Conservation (phyloP, 2,888 invertebrate genomes). For the Linnaemya vulpina region DNA sequence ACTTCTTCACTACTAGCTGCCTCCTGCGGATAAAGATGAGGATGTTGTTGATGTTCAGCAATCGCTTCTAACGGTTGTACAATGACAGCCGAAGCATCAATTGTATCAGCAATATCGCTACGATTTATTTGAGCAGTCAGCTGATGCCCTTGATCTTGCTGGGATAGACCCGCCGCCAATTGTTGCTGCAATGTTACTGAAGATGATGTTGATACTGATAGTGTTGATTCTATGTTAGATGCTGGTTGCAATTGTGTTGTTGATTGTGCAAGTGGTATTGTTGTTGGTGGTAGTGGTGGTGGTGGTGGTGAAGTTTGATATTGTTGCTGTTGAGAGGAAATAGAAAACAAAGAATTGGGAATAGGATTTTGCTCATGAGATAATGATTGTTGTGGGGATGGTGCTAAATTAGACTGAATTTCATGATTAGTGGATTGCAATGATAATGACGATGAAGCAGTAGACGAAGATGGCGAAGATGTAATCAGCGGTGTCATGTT, state of each 20-base stretch:
- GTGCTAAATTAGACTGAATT: conserved; percentile 57
- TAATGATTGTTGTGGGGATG: conserved; percentile 69
- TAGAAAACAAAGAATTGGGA: conserved; percentile 72
- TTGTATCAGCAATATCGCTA: conserved; percentile 73
- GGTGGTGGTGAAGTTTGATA: conserved; percentile 62
- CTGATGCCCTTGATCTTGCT: conserved; percentile 63
- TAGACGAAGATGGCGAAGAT: conserved; percentile 56
- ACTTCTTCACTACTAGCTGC: conserved; percentile 44
- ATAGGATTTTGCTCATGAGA: conserved; percentile 71
- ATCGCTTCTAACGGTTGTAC: conserved; percentile 64
- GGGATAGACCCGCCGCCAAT: conserved; percentile 55
- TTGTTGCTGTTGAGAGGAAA: conserved; percentile 75
- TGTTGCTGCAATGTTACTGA: conserved; percentile 74
- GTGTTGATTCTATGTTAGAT: conserved; percentile 31
- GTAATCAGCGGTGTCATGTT: conserved; percentile 66
- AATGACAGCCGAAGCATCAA: conserved; percentile 74
- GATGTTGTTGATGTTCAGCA: conserved; percentile 55
- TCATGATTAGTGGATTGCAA: conserved; percentile 53
- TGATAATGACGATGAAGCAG: conserved; percentile 53
- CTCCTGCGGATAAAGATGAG: conserved; percentile 55
- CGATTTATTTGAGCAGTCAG: conserved; percentile 67
- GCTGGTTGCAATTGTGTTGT: conserved; percentile 42
- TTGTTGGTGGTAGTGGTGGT: conserved; percentile 53
- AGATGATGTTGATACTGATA: conserved; percentile 74
- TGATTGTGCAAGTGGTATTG: conserved; percentile 43